Conservation (phyloP, 1,140 invertebrate genomes). For the Micrasema longulum region DNA sequence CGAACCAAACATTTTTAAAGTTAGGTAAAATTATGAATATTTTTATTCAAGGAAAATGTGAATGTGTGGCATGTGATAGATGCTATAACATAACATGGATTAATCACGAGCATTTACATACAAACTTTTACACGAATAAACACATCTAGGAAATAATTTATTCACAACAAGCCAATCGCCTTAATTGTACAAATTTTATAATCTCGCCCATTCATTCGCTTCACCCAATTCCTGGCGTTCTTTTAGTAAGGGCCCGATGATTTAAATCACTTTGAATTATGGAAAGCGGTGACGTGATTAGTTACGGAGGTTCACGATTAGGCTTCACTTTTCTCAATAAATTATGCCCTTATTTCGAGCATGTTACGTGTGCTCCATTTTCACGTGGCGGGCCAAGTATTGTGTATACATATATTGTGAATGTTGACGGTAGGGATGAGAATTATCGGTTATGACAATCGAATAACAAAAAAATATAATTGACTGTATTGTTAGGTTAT, state of each 20-base stretch:
- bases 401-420: no score
- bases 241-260: constrained; percentile 23
- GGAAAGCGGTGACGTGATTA: constrained; percentile 40
- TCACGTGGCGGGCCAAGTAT: background rate
- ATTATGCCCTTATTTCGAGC: constrained; percentile 39
- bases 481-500: no score
- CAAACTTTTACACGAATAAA: no score
- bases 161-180: background rate
- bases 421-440: no score
- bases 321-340: constrained; percentile 36
- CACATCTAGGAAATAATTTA: background rate
- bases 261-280: constrained; percentile 42
- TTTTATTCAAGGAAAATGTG: no score
- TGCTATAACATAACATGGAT: no score
- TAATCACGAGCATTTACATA: no score
- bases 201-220: background rate
- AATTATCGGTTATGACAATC: no score
- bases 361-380: constrained; percentile 38
- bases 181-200: background rate
- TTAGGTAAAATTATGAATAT: no score
- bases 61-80: no score
- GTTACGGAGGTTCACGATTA: constrained; percentile 39
- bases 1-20: no score
- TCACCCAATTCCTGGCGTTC: background rate
- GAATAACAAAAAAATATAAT: no score